phyloP scores from a whole-genome alignment of 2,113 vertebrate species.

The Python bivittatus region DNA sequence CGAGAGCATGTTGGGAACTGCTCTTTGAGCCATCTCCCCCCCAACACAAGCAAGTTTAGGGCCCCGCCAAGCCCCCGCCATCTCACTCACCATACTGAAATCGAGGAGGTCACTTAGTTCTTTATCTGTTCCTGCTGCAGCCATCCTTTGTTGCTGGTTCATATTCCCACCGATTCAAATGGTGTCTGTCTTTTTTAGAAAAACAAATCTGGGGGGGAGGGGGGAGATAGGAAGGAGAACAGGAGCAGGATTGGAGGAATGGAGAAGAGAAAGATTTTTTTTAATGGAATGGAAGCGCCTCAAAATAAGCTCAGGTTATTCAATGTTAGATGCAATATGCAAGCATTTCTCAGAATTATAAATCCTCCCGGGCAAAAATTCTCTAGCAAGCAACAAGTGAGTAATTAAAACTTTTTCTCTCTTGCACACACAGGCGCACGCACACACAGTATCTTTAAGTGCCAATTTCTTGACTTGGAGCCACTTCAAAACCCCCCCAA shows the following conservation, averaged over 20 bases:
- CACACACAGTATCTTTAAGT: constrained; percentile 35
- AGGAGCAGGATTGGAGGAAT: constrained; percentile 25
- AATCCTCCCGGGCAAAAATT: neutral
- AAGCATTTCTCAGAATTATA: neutral
- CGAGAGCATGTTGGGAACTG: constrained; percentile 27
- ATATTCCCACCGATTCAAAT: constrained; percentile 85
- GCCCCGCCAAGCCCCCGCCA: neutral
- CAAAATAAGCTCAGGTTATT: neutral
- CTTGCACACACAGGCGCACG: neutral
- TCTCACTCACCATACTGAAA: constrained; percentile 95
- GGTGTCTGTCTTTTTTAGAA: constrained; percentile 74
- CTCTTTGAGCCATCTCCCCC: constrained; percentile 11
- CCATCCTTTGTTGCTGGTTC: constrained; percentile 98
- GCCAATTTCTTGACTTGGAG: constrained; percentile 60
- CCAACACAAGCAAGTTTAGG: neutral
- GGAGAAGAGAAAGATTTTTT: constrained; percentile 36
- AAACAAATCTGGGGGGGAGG: neutral
- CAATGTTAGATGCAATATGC: neutral
- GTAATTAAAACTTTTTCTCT: constrained; percentile 51
- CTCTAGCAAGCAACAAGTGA: constrained; percentile 52
- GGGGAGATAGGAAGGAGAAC: neutral
- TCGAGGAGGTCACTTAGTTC: constrained; percentile 98
- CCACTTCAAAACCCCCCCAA: neutral
- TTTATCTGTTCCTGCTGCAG: constrained; percentile 97
- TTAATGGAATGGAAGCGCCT: neutral